Percentiles rank a stretch among this genome's conserved stretches.
Evolutionary conservation across 2,113 vertebrate species (phyloP).

Genomic region (Alosa alosa): DNA sequence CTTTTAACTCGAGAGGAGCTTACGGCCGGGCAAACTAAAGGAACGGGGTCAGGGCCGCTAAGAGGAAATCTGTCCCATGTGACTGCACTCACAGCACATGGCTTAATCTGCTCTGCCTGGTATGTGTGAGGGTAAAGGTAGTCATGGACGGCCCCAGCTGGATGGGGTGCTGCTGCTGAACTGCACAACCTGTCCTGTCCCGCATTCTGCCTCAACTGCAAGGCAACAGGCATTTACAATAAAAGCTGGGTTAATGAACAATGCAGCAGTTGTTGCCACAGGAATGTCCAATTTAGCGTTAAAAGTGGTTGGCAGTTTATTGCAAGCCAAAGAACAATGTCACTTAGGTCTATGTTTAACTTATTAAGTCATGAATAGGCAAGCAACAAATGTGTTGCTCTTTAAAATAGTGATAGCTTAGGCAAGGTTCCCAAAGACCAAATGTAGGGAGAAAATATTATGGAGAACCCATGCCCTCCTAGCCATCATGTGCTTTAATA

Average conservation of each 20-base stretch:
- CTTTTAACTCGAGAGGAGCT: neutral
- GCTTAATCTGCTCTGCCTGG: neutral
- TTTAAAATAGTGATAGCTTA: neutral
- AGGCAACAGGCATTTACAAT: neutral
- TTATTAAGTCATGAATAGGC: neutral
- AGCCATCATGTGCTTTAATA: neutral
- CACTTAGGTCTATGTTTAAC: neutral
- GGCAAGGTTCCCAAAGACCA: neutral
- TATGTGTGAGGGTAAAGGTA: neutral
- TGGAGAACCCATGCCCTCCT: neutral
- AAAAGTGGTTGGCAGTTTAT: neutral
- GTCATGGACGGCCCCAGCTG: neutral
- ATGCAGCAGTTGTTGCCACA: neutral
- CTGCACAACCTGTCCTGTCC: neutral
- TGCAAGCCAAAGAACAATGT: constrained; percentile 1
- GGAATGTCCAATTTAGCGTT: neutral
- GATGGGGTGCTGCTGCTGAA: neutral
- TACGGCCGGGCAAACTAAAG: neutral
- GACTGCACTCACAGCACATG: neutral
- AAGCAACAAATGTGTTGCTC: neutral
- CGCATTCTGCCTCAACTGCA: neutral
- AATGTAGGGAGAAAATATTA: neutral
- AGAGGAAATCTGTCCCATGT: neutral
- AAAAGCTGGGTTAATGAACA: neutral
- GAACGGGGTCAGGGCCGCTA: neutral